phyloP scores from a whole-genome alignment of 2,888 invertebrate species.

The Globia sparganii region DNA sequence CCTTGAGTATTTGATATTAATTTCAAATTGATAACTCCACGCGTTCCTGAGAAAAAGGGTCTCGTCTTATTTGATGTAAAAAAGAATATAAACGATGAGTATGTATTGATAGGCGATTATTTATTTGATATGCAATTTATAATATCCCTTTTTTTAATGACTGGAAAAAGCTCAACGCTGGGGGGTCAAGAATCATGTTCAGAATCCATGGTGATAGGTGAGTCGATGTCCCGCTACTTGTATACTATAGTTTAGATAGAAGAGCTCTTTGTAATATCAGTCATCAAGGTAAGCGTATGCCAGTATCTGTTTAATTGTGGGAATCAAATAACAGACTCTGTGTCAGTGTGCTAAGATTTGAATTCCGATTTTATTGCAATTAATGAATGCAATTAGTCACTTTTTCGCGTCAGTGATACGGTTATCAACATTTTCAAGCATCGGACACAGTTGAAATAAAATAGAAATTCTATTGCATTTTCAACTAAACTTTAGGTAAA shows the following conservation, averaged over 20 bases:
- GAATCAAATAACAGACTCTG: slow-evolving; percentile 35
- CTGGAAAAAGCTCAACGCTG: too few relatives aligned
- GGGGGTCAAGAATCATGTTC: too few relatives aligned
- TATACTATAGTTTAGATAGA: not conserved
- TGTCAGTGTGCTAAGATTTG: slow-evolving; percentile 39
- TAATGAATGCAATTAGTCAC: slow-evolving; percentile 27
- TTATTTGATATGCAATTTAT: too few relatives aligned
- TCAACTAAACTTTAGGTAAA: not conserved
- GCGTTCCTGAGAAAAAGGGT: too few relatives aligned
- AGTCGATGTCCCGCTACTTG: too few relatives aligned
- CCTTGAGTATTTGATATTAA: too few relatives aligned
- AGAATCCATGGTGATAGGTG: too few relatives aligned
- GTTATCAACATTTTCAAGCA: slow-evolving; percentile 17
- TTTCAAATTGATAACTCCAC: too few relatives aligned
- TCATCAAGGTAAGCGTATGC: not conserved
- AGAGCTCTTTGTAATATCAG: not conserved
- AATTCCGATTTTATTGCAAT: slow-evolving; percentile 47
- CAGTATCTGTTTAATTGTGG: slow-evolving; percentile 26
- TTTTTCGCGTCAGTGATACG: slow-evolving; percentile 22
- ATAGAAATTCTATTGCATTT: slow-evolving; percentile 7
- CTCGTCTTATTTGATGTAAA: too few relatives aligned
- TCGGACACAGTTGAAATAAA: not conserved
- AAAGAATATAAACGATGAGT: too few relatives aligned
- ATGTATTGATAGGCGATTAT: too few relatives aligned
- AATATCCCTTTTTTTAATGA: too few relatives aligned